These are phyloP conservation scores for Watsonalla binaria DNA, from an alignment of 2,888 invertebrate species.

Conservation along the genomic window DNA sequence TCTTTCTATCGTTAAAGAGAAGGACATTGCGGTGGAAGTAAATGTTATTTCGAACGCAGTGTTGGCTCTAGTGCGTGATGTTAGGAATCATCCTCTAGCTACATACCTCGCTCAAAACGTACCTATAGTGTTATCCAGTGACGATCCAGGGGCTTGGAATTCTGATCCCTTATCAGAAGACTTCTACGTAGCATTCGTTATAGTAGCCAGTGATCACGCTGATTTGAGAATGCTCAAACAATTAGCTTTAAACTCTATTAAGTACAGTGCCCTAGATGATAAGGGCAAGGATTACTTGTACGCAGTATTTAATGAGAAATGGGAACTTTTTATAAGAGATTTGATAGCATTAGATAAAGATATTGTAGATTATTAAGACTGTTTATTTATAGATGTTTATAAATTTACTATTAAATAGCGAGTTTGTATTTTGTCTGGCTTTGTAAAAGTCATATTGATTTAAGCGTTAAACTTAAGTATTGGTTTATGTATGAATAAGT, in stretches of 20 bases:
- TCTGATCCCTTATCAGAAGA: slow-evolving; percentile 87
- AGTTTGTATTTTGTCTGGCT: too few relatives aligned
- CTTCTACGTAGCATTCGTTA: slow-evolving; percentile 87
- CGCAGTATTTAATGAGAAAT: slow-evolving; percentile 39
- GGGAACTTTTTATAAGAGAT: slow-evolving; percentile 50
- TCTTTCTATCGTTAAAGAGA: slow-evolving; percentile 72
- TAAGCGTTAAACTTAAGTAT: too few relatives aligned
- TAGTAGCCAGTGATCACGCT: slow-evolving; percentile 82
- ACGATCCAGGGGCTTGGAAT: slow-evolving; percentile 89
- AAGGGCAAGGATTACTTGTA: slow-evolving; percentile 35
- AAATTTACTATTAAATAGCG: too few relatives aligned
- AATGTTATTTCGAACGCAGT: slow-evolving; percentile 90
- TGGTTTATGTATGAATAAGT: too few relatives aligned
- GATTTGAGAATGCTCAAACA: slow-evolving; percentile 86
- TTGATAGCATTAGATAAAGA: slow-evolving; percentile 20
- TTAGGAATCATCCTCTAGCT: slow-evolving; percentile 87
- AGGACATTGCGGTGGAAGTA: slow-evolving; percentile 85
- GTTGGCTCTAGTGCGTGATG: slow-evolving; percentile 82
- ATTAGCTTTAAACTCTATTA: slow-evolving; percentile 85
- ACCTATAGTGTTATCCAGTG: slow-evolving; percentile 87
- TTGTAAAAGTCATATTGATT: too few relatives aligned
- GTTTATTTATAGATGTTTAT: too few relatives aligned
- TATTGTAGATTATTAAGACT: slow-evolving; percentile 2
- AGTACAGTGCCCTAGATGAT: slow-evolving; percentile 78
- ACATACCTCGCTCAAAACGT: slow-evolving; percentile 81